Base-by-base conservation (phyloP, 2,888 invertebrate species). In the Amiota communis region DNA sequence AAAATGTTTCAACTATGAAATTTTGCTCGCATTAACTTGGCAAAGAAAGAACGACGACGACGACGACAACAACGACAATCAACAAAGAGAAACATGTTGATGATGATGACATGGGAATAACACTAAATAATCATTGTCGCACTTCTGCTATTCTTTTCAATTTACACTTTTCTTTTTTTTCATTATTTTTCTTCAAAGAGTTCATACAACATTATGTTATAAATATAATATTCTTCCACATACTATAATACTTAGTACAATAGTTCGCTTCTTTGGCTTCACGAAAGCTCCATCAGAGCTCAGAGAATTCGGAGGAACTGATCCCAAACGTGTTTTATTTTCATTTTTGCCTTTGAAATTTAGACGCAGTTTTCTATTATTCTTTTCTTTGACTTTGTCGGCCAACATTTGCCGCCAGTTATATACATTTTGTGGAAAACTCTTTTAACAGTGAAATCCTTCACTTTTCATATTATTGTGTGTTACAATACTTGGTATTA, bases 1-100 rank as follows among this genome's bases (percentile, higher is more conserved):
- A 85, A 81, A 85, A 83, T 85, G 83, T 84, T 83, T 84, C 81
- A 81, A 82, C 83, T 78, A 76, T 78, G 74, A 80, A 83, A 83
- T 84, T 83, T 36, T 81, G 85, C 77, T 79, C 86, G 63, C 20
- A 59, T 59, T 59, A 83, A 85, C 82, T 83, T 84, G 84, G 15
- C 11, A 53, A 59, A 17, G 17, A 59, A 59, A 59, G 59, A 17
- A 15, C 8, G 4, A 59, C 23, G 23, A 23, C 8, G 4, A 59
- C 23, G 23, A 23, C 23, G 3, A 23, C 23, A 23, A 23, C 23
- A 3, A 59, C 15, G 20, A n/a, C 10, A 57, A 57, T 15, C 84
- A 84, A 81, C 76, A 75, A 72, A 47, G 17, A 61, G 13, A 49
- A 63, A 0, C 15, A 53, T 8, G 56, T n/a, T 53, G 57, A 65